Percentiles rank a stretch among this genome's conserved stretches.
These are phyloP conservation scores for Vollenhovia emeryi DNA, from an alignment of 1,140 invertebrate genomes.

Conservation along the genomic window DNA sequence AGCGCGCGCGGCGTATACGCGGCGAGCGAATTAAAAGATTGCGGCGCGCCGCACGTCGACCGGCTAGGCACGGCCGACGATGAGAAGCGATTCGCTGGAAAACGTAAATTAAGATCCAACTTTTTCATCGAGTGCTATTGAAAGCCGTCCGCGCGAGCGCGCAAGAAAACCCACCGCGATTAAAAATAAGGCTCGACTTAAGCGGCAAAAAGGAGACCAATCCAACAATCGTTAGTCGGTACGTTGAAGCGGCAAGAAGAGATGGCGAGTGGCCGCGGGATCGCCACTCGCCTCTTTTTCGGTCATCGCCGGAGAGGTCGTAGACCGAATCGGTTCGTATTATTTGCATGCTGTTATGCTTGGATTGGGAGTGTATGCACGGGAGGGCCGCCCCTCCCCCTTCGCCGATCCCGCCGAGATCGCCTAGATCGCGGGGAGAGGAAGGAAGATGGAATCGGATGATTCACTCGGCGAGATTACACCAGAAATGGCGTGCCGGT, in stretches of 20 bases:
- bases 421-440: not conserved
- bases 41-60: not conserved
- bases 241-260: not conserved
- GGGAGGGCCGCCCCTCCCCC: not conserved
- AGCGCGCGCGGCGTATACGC: conserved; percentile 69
- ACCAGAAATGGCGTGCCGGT: conserved; percentile 35
- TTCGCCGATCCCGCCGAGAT: conserved; percentile 6
- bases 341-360: conserved; percentile 26
- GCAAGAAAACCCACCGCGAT: not conserved
- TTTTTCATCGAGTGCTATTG: conserved; percentile 1
- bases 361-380: not conserved
- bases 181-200: not conserved
- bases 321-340: conserved; percentile 21
- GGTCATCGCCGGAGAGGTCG: conserved; percentile 4
- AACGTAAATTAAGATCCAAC: conserved; percentile 3
- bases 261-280: not conserved
- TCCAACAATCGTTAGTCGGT: not conserved
- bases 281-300: not conserved
- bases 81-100: not conserved
- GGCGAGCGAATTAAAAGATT: conserved; percentile 4
- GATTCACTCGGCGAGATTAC: conserved; percentile 32
- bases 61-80: not conserved
- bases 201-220: not conserved
- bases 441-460: conserved; percentile 12
- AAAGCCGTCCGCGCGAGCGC: not conserved